Base-by-base conservation (phyloP, 1,140 invertebrate genomes). In the Bradynema listronoti region DNA sequence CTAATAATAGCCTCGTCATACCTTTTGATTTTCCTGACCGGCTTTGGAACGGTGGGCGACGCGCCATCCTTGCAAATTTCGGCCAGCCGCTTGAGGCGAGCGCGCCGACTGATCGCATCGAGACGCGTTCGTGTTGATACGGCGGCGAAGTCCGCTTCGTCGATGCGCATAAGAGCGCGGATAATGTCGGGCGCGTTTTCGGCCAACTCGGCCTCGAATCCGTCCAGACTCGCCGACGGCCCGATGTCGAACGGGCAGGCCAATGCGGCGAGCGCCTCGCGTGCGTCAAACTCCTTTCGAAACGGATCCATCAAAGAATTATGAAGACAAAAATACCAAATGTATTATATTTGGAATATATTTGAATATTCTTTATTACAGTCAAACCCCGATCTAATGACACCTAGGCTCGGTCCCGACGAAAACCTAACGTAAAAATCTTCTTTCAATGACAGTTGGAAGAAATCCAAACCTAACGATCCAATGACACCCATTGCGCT, bases 21-120 rank as follows among this genome's bases (percentile, higher is more conserved):
- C 56, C 9, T 59, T 64, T 22, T 5, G 0, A 9, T 25, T n/a
- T 2, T 19, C 39, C 56, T 67, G 4, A 33, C 42, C 59, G 43
- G 45, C 27, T 63, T 54, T 66, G 19, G 62, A 36, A 25, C 29
- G 32, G 50, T 16, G 33, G 57, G 58, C 0, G 45, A 32, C 16
- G 30, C 11, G n/a, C 42, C 55, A 30, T 54, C 4, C 3, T 29
- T 47, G 43, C 59, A 61, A 60, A 61, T 60, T 7, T 52, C 5
- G 22, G 56, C 16, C 14, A 61, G 42, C 7, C 59, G 41, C 32
- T 47, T 29, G 41, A 57, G 22, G 1, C 59, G 51, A 39, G n/a
- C n/a, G n/a, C n/a, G n/a, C n/a, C n/a, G n/a, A n/a, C n/a, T n/a
- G n/a, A n/a, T n/a, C n/a, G n/a, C n/a, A n/a, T n/a, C n/a, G n/a